Evolutionary conservation across 2,888 invertebrate species (phyloP).

Genomic region (Andrena bucephala): DNA sequence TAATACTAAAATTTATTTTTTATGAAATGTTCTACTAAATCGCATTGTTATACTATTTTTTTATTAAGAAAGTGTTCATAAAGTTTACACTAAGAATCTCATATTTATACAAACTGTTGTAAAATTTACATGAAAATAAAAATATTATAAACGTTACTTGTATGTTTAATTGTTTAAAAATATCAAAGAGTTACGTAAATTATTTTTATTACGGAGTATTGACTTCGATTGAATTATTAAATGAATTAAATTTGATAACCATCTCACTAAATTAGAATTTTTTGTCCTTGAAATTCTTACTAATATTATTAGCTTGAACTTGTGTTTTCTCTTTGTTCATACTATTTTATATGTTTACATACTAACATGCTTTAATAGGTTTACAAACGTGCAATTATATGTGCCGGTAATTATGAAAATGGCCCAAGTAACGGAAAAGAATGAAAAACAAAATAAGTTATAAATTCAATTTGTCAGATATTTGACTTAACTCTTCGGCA

Average conservation of each 20-base stretch:
- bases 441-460: background rate
- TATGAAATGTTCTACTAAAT: slow-evolving; percentile 41
- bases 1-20: slow-evolving; percentile 44
- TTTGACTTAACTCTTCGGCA: background rate
- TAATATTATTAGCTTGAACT: no score
- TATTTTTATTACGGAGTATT: no score
- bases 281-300: no score
- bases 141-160: slow-evolving; percentile 30
- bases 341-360: no score
- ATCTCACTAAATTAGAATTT: no score
- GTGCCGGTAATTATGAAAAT: no score
- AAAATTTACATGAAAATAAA: slow-evolving; percentile 38
- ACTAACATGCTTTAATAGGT: no score
- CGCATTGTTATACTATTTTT: slow-evolving; percentile 26
- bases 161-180: slow-evolving; percentile 2
- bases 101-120: slow-evolving; percentile 57
- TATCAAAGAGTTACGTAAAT: background rate
- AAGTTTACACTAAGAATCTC: slow-evolving; percentile 34
- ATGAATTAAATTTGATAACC: no score
- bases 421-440: no score
- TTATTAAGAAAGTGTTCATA: slow-evolving; percentile 32
- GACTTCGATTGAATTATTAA: no score
- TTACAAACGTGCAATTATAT: no score
- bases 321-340: no score
- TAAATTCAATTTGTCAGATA: background rate